Evolutionary conservation across 2,888 invertebrate species (phyloP), one percentile per base, ranked within the genome.

Genomic region (Labia minor): DNA sequence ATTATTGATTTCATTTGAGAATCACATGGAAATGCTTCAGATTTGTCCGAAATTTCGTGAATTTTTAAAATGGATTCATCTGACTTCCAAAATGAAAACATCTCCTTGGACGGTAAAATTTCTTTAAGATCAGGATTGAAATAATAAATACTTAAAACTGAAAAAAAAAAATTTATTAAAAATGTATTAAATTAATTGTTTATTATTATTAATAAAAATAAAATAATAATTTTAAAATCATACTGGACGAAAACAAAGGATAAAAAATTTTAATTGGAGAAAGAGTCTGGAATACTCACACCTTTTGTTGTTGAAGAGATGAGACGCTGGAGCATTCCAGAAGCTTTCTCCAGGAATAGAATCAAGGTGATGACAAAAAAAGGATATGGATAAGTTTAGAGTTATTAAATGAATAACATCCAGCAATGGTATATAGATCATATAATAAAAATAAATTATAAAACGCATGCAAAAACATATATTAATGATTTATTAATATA

Each of bases 321-420:
- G 49, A n/a, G 49, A 3, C 49, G 49, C n/a, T 49, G 49, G 49
- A 49, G 49, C 49, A 49, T 49, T 49, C 49, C 49, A 49, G 49
- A 49, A 49, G 49, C 49, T 49, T 49, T 49, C 49, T 49, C 49
- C 49, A 16, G 49, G 49, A 49, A 49, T 4, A 49, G 49, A 26
- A 8, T n/a, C n/a, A n/a, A n/a, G n/a, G n/a, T n/a, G n/a, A n/a
- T n/a, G n/a, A n/a, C n/a, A n/a, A n/a, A n/a, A n/a, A n/a, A n/a
- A n/a, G n/a, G n/a, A n/a, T n/a, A n/a, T n/a, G n/a, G n/a, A n/a
- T n/a, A n/a, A n/a, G n/a, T n/a, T n/a, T n/a, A n/a, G n/a, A n/a
- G n/a, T n/a, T n/a, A n/a, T n/a, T n/a, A n/a, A n/a, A n/a, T n/a
- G n/a, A n/a, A n/a, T n/a, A 26, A 26, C 26, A 8, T 26, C 26